Evolutionary conservation across 2,113 vertebrate genomes (phyloP).

Genomic region (Heptranchias perlo): DNA sequence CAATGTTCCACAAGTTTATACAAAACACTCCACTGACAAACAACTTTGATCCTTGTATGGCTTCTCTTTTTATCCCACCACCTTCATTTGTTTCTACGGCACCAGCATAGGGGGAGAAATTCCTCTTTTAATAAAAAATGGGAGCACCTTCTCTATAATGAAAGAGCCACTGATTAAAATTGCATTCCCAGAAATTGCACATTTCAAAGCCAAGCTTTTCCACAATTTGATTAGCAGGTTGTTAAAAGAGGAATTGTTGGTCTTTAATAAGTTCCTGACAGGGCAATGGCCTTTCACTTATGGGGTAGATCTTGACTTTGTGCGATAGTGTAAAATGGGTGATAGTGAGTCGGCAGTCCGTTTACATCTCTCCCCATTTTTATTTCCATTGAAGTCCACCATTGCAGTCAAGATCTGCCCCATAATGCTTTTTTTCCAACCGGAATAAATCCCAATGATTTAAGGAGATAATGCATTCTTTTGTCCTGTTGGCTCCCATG

Average conservation of each 20-base stretch:
- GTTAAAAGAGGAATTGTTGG: not conserved
- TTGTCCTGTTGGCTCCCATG: not conserved
- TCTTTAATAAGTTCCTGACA: not conserved
- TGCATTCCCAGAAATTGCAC: not conserved
- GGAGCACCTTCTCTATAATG: not conserved
- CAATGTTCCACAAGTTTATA: not conserved
- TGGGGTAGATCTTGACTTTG: not conserved
- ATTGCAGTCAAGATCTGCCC: not conserved
- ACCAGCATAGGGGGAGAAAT: not conserved
- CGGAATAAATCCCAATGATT: not conserved
- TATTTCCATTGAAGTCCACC: not conserved
- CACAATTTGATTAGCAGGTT: not conserved
- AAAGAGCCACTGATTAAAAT: not conserved
- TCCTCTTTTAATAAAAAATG: not conserved
- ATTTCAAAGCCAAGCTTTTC: not conserved
- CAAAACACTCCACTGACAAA: not conserved
- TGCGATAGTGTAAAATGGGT: not conserved
- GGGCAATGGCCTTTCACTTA: not conserved
- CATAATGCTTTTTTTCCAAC: not conserved
- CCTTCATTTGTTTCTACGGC: not conserved
- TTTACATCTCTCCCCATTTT: no score
- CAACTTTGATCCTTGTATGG: conserved; percentile 10
- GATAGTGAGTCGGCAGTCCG: no score
- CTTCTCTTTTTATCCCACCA: not conserved
- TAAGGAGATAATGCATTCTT: not conserved